phyloP scores from a whole-genome alignment of 2,797 vertebrate species.

The Sorex maritimensis region DNA sequence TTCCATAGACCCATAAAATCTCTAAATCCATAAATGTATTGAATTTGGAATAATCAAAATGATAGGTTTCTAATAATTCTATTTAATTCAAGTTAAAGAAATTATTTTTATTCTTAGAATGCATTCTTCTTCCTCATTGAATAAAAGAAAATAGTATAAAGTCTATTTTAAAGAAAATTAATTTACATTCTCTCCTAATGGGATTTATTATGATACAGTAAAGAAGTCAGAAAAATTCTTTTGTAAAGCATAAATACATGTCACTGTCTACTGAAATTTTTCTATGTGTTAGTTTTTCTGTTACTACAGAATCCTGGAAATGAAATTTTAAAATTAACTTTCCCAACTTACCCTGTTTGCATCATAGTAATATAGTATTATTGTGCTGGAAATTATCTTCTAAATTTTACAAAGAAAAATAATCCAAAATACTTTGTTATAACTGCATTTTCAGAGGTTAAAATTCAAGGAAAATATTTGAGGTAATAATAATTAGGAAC shows the following conservation, averaged over 20 bases:
- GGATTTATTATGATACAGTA: slow-evolving; percentile 40
- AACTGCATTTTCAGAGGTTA: slow-evolving; percentile 68
- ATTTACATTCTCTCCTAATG: neutral
- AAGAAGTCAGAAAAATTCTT: slow-evolving; percentile 50
- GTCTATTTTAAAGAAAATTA: slow-evolving; percentile 59
- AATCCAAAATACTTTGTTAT: slow-evolving; percentile 80
- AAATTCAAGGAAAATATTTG: slow-evolving; percentile 88
- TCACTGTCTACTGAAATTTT: slow-evolving; percentile 61
- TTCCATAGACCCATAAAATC: neutral
- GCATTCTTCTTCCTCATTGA: slow-evolving; percentile 72
- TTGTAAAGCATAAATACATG: slow-evolving; percentile 52
- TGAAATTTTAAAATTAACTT: slow-evolving; percentile 68
- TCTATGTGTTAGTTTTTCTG: slow-evolving; percentile 46
- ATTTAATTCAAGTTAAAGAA: slow-evolving; percentile 77
- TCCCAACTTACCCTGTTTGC: neutral
- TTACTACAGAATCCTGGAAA: slow-evolving; percentile 58
- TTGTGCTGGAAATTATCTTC: slow-evolving; percentile 75
- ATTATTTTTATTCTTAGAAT: slow-evolving; percentile 18
- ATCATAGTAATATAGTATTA: neutral
- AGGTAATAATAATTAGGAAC: slow-evolving; percentile 85
- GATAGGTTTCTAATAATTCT: neutral
- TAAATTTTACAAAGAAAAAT: slow-evolving; percentile 82
- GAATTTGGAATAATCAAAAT: slow-evolving; percentile 32
- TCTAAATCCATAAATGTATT: neutral
- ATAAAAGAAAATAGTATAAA: slow-evolving; percentile 79